Base-by-base conservation (phyloP, 2,797 vertebrate species). In the Cheirogaleus major region DNA sequence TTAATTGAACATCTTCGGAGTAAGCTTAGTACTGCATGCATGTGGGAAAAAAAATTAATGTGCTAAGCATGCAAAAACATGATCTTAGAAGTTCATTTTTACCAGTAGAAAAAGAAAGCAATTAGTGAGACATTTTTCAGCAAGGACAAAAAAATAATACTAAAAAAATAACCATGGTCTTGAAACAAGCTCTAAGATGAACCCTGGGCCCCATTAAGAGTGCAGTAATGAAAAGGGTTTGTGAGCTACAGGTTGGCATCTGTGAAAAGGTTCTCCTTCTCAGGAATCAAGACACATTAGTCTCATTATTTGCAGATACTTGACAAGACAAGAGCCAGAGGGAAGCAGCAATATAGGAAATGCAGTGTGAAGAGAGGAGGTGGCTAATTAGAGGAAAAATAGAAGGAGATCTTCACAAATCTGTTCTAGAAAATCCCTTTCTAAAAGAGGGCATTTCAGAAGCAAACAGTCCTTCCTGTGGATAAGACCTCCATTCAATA, bases 61-160 rank as follows among this genome's bases (percentile, higher is more conserved):
- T 96, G 96, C 96, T 97, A 97, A 95, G 97, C 98, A 96, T 93
- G 96, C 92, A 96, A 94, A 98, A 97, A 95, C 94, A 97, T 91
- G 96, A 97, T 90, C 94, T 85, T 85, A 92, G 87, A 98, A 95
- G 95, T 96, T 97, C 96, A 72, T 97, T 96, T 95, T 96, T 98
- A 95, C 59, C 70, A 93, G 69, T 86, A 95, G 89, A 96, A 75
- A 85, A 80, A 89, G 95, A 91, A 97, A 96, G 95, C 94, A 96
- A 97, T 98, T 98, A 98, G 96, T 80, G 87, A 95, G 93, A 98
- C 94, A 90, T 89, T 97, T 97, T 96, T 98, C 67, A 92, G 94
- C 75, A 72, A 90, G 79, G 27, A 81, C n/a, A 35, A 48, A 55
- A 89, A 20, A 30, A n/a, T n/a, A n/a, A n/a, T n/a, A n/a, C n/a